Conservation (phyloP, 1,140 invertebrate genomes). For the Drosophila dunni region DNA sequence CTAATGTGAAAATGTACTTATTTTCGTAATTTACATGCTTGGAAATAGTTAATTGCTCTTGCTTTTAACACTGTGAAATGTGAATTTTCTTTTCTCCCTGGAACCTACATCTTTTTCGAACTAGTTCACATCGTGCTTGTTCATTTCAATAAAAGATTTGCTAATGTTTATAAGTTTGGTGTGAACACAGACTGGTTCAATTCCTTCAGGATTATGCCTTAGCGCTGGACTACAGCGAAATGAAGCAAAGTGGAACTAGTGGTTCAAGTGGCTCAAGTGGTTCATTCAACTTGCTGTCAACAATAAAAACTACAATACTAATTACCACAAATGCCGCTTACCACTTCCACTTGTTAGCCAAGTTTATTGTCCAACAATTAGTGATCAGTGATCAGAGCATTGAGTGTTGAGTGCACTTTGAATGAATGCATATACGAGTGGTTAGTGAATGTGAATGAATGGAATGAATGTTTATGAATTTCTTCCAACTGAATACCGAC, state of each 20-base stretch:
- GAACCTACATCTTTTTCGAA: too few species aligned
- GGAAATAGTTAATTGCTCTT: too few species aligned
- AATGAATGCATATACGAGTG: constrained; percentile 1
- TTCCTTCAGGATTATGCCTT: not conserved
- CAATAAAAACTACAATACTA: not conserved
- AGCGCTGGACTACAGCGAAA: constrained; percentile 23
- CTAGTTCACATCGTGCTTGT: not conserved
- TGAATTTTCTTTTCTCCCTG: not conserved
- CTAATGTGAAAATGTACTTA: too few species aligned
- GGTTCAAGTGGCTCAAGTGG: constrained; percentile 8
- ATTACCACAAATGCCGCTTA: constrained; percentile 3
- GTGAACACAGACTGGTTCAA: not conserved
- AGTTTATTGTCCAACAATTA: constrained; percentile 38
- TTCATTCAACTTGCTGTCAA: constrained; percentile 17
- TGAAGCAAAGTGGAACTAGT: not conserved
- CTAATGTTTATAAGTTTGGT: not conserved
- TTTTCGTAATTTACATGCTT: too few species aligned
- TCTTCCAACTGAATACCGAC: constrained; percentile 3
- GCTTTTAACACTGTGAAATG: too few species aligned
- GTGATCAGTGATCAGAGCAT: constrained; percentile 10
- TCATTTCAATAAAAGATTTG: not conserved
- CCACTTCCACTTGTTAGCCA: constrained; percentile 37
- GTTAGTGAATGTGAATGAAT: not conserved
- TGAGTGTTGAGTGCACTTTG: constrained; percentile 11
- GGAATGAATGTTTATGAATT: constrained; percentile 1